phyloP scores from a whole-genome alignment of 2,113 vertebrate genomes.

The Leptodactylus fuscus region DNA sequence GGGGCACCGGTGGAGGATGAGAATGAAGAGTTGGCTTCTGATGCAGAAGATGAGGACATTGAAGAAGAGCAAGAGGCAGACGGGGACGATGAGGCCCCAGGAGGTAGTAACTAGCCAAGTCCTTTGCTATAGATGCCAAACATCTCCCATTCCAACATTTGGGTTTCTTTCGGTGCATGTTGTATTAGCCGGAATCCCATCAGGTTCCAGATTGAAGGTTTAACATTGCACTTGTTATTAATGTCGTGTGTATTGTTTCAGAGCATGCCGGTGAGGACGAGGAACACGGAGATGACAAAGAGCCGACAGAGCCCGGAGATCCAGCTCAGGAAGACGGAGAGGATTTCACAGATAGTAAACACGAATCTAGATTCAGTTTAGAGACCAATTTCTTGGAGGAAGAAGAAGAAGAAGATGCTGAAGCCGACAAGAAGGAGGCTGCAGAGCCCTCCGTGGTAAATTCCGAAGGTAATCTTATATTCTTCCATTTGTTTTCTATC shows the following conservation, averaged over 20 bases:
- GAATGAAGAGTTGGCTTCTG: conserved; percentile 67
- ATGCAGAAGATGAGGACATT: conserved; percentile 56
- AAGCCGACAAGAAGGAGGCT: conserved; percentile 57
- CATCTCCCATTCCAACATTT: too few species aligned
- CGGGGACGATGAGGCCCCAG: neutral
- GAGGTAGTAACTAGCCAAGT: neutral
- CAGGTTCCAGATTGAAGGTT: too few species aligned
- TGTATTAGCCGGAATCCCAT: too few species aligned
- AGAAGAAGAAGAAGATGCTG: conserved; percentile 69
- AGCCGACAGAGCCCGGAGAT: conserved; percentile 62
- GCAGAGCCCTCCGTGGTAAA: conserved; percentile 25
- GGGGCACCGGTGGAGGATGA: conserved; percentile 62
- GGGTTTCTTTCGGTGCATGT: too few species aligned
- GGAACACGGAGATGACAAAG: conserved; percentile 55
- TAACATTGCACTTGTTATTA: neutral
- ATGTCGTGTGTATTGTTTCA: neutral
- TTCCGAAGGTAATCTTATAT: conserved; percentile 69
- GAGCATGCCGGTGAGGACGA: neutral
- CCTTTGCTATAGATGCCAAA: too few species aligned
- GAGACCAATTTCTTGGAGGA: conserved; percentile 86
- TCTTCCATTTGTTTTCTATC: too few species aligned
- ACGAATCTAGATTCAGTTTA: conserved; percentile 89
- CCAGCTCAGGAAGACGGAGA: conserved; percentile 61
- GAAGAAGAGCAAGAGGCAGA: conserved; percentile 32
- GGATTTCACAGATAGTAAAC: conserved; percentile 86